Base-by-base conservation (phyloP, 2,888 invertebrate genomes). In the Leptura quadrifasciata region DNA sequence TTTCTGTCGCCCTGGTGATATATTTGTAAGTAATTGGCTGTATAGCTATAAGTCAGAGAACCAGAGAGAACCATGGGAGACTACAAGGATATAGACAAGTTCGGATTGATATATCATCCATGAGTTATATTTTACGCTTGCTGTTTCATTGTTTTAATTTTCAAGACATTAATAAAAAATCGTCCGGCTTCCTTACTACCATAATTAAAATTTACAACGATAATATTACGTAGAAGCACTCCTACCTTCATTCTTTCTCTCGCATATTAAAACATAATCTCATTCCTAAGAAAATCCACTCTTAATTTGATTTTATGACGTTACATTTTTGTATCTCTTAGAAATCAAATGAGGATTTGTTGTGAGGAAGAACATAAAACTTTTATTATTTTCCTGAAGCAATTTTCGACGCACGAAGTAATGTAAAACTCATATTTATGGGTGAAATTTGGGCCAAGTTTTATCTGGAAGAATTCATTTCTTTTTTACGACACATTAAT, bases 341-440 rank as follows among this genome's bases (percentile, higher is more conserved):
- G 74, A 74, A 76, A 79, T 79, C 76, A 75, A 75, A 79, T 69
- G 76, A 73, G 74, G 70, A 71, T 71, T 71, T 71, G 65, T 75
- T 75, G 65, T 65, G 64, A 65, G 64, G 60, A 52, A 20, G 74
- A 77, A 58, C 39, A 75, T 77, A 75, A 77, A 77, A 77, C 72
- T 78, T 76, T 76, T 74, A 76, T 74, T 76, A 72, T 64, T 74
- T 68, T 74, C 72, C 64, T n/a, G 55, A 47, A 65, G 78, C 71
- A 72, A 78, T 76, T 76, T 76, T 76, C 78, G 72, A 76, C 76
- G 61, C 72, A 64, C 74, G 55, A 63, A 20, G 73, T 70, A 68
- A 71, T 60, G 70, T 61, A 71, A 74, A 63, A 61, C 65, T 72
- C 72, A 75, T 75, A 77, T 77, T 77, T 77, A 77, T 65, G 72